Base-by-base conservation (phyloP, 2,797 vertebrate genomes). In the Peromyscus nudipes region DNA sequence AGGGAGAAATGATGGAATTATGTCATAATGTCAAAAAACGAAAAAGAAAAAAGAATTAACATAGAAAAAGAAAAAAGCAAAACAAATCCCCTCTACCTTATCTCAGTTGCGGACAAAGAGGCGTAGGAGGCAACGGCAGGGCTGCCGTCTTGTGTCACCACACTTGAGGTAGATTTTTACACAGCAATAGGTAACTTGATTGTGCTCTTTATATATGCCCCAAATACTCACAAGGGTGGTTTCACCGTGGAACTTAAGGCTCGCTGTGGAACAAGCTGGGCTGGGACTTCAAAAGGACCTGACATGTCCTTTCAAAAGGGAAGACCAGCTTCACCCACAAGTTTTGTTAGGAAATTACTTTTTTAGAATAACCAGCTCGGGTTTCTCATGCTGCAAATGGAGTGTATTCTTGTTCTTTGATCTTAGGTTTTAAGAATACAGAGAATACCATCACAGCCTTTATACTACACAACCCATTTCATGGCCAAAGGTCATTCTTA, bases 401-500 rank as follows among this genome's bases (percentile, higher is more conserved):
- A 86, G 4, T 10, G 31, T 46, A 64, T 84, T 93, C 27, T 75
- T 67, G 52, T 75, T 91, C 76, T 57, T 79, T 87, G n/a, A 43
- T 43, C 29, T 46, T 89, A 69, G 73, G 2, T 89, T 96, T 40
- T 81, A 79, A 85, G 64, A 93, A 96, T 86, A 88, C 0, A 69
- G 71, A 75, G 34, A 95, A 9, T 73, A 88, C 67, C 2, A 85
- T 79, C 16, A 79, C 1, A 81, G 40, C 19, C 31, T 52, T 95
- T 52, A 52, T 79, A 65, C 2, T 67, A 65, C 96, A 94, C 49
- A 82, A 89, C 40, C 19, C 49, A 11, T 75, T 96, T 92, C 62
- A 92, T 62, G 90, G 57, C 43, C 57, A 84, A 96, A 91, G 85
- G 64, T 95, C 76, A 89, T 86, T 92, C 55, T 84, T 89, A 83